Evolutionary conservation across 2,888 invertebrate species (phyloP).

Genomic region (Aquatica leii): DNA sequence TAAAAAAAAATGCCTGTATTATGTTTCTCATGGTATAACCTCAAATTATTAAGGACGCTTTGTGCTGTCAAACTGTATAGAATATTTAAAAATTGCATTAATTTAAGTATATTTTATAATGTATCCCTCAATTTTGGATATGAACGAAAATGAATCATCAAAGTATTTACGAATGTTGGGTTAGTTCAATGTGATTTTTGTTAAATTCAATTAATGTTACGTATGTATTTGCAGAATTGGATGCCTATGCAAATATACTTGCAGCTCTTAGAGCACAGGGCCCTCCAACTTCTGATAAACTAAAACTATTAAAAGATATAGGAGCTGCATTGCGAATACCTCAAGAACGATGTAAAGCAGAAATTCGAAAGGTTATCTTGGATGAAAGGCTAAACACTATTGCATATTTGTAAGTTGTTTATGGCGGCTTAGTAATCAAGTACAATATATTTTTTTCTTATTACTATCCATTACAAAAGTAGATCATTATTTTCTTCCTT

Average conservation of each 20-base stretch:
- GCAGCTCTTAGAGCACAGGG: constrained; percentile 94
- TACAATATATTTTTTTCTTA: neutral
- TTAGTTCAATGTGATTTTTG: constrained; percentile 56
- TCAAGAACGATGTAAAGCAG: constrained; percentile 90
- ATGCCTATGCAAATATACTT: constrained; percentile 89
- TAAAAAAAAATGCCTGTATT: too few species aligned
- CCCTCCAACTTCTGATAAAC: constrained; percentile 82
- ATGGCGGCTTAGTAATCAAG: neutral
- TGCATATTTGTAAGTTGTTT: constrained; percentile 82
- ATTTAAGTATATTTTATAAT: constrained; percentile 50
- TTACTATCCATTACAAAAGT: too few species aligned
- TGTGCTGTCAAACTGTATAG: constrained; percentile 28
- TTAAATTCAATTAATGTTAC: neutral
- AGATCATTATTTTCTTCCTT: too few species aligned
- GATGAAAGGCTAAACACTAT: constrained; percentile 90
- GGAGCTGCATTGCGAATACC: constrained; percentile 85
- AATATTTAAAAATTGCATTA: constrained; percentile 16
- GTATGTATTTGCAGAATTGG: constrained; percentile 72
- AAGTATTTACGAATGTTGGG: constrained; percentile 87
- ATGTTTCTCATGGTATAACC: constrained; percentile 18
- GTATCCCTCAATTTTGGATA: constrained; percentile 80
- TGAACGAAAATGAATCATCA: constrained; percentile 89
- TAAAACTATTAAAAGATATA: constrained; percentile 83
- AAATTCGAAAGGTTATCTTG: constrained; percentile 89
- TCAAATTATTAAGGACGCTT: constrained; percentile 25